Base-by-base conservation (phyloP, 2,113 vertebrate species). In the Rhinoderma darwinii region DNA sequence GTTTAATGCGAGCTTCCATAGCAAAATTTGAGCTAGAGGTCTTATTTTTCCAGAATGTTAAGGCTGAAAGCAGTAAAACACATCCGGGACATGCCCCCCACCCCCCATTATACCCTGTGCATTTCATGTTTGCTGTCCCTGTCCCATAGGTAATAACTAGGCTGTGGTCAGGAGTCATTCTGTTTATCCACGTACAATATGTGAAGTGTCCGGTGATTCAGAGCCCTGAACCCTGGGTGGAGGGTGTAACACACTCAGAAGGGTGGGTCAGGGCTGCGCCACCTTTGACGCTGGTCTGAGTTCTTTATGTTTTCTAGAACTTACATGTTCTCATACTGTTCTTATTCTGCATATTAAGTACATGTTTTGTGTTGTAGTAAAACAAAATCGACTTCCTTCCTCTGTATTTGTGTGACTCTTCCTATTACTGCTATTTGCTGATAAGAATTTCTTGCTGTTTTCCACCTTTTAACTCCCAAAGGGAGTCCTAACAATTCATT, bases 381-480 rank as follows among this genome's bases (percentile, higher is more conserved):
- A 82, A 82, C 68, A 87, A 73, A 61, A 74, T 82, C 50, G 12
- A 75, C 50, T 82, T 59, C 86, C 79, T 87, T 87, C 79, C 86
- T 74, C 70, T 37, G 68, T 78, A 82, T 87, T 87, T 82, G 85
- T 87, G 27, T 22, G 27, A 20, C 18, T 44, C 61, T 87, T 87
- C 78, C 86, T 75, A 87, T 87, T 63, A 75, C 78, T 81, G 78
- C 70, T 80, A 59, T 8, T 47, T 80, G 63, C 54, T 72, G 63
- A 70, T 81, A 72, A 73, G 74, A 66, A 68, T 18, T 75, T 22
- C 17, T 63, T 68, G 30, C 30, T 68, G 35, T 78, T 66, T 76
- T 85, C 39, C 56, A 81, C 56, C 78, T 61, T 41, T 41, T 35
- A 80, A 27, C 54, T 41, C 78, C 78, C 56, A 15, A 59, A 43